Evolutionary conservation across 2,113 vertebrate species (phyloP).

Genomic region (Epinephelus fuscoguttatus): DNA sequence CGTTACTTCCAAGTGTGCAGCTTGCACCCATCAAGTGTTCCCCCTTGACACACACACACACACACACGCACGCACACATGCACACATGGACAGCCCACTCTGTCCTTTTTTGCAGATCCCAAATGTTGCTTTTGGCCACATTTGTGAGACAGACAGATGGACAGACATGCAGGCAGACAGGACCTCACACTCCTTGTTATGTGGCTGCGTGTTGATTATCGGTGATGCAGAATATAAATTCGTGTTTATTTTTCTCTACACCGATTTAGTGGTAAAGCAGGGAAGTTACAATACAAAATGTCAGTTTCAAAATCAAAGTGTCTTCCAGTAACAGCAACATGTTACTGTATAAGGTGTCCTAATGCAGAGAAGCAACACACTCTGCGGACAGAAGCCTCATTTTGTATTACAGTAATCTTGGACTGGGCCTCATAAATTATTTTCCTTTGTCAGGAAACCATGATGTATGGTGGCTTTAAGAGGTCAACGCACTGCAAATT

Average conservation of each 20-base stretch:
- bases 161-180: conserved; percentile 56
- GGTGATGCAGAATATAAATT: conserved; percentile 12
- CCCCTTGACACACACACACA: conserved; percentile 28
- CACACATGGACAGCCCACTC: conserved; percentile 36
- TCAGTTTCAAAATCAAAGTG: background rate
- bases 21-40: conserved; percentile 72
- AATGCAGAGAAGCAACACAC: too few species aligned
- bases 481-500: too few species aligned
- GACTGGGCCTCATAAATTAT: too few species aligned
- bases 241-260: background rate
- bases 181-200: conserved; percentile 42
- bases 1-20: conserved; percentile 68
- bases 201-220: conserved; percentile 47
- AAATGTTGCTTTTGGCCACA: conserved; percentile 75
- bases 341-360: background rate
- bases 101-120: conserved; percentile 64
- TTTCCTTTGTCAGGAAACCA: too few species aligned
- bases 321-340: background rate
- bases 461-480: too few species aligned
- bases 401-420: too few species aligned
- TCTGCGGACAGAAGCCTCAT: too few species aligned
- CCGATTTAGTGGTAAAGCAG: background rate
- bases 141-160: conserved; percentile 72
- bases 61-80: conserved; percentile 11
- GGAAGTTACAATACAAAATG: background rate